A percentile compares a stretch with the other conserved stretches of the same genome.
Conservation (phyloP, 2,888 invertebrate genomes). For the Lasioglossum figueresi region DNA sequence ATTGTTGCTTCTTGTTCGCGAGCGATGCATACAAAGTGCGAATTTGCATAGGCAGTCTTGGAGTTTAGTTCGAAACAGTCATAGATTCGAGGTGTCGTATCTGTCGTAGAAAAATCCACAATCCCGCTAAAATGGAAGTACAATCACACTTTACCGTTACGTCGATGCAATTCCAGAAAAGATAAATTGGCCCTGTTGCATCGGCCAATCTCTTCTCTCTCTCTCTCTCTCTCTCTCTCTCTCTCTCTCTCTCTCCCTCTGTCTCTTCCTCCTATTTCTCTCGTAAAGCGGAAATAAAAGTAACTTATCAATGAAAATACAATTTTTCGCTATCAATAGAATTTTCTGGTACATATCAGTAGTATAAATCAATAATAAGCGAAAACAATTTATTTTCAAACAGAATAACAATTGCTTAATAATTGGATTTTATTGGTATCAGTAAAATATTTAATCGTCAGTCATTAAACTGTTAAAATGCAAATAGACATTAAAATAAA, state of each 20-base stretch:
- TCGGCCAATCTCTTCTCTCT: neutral
- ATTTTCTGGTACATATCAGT: neutral
- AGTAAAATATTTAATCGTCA: neutral
- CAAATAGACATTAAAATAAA: neutral
- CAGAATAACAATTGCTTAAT: neutral
- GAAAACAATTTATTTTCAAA: neutral
- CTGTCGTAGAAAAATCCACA: conserved; percentile 2
- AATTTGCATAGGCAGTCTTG: neutral
- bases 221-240: neutral
- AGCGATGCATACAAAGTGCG: neutral
- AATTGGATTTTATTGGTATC: neutral
- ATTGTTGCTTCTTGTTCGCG: neutral
- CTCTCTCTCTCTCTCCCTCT: neutral
- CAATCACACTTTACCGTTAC: conserved; percentile 2
- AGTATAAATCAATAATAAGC: neutral
- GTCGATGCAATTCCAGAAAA: neutral
- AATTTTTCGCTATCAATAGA: neutral
- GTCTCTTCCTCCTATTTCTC: neutral
- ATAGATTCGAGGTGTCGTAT: neutral
- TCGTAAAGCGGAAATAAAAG: neutral
- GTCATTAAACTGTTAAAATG: neutral
- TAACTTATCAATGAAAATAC: neutral
- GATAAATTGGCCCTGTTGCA: conserved; percentile 6
- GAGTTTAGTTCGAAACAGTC: neutral
- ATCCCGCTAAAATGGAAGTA: neutral